Percentiles rank a stretch among this genome's conserved stretches.
phyloP scores from a whole-genome alignment of 2,797 vertebrate species.

The Diplodus puntazzo region DNA sequence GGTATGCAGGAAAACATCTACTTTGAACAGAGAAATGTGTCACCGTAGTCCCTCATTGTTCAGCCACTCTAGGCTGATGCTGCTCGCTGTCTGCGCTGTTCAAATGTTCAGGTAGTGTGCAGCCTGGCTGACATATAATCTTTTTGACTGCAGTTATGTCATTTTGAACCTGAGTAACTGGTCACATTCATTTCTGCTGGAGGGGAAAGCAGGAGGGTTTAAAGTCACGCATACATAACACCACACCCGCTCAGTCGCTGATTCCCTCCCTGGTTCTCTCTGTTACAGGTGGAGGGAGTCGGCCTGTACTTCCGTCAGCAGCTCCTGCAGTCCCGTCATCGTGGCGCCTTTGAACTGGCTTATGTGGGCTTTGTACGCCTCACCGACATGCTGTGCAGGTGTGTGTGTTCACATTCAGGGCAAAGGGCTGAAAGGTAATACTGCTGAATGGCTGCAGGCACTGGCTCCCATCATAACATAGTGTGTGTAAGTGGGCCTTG shows the following conservation, averaged over 20 bases:
- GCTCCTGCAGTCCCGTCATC: constrained; percentile 95
- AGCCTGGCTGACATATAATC: not conserved
- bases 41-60: not conserved
- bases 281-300: constrained; percentile 91
- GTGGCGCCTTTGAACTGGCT: constrained; percentile 97
- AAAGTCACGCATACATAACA: constrained; percentile 3
- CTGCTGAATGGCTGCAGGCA: constrained; percentile 38
- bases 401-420: constrained; percentile 52
- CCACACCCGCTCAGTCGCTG: constrained; percentile 11
- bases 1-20: not conserved
- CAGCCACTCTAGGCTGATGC: not conserved
- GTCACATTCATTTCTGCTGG: not conserved
- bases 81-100: not conserved
- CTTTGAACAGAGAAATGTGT: not conserved
- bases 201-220: not conserved
- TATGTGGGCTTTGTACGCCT: constrained; percentile 97
- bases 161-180: not conserved
- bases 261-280: constrained; percentile 31
- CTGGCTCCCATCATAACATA: constrained; percentile 28
- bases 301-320: constrained; percentile 96
- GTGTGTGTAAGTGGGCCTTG: constrained; percentile 38
- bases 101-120: not conserved
- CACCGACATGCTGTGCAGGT: constrained; percentile 95
- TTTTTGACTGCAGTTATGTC: constrained; percentile 7
- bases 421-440: constrained; percentile 59